phyloP scores from a whole-genome alignment of 2,888 invertebrate genomes.

The Pterobdella sp. region DNA sequence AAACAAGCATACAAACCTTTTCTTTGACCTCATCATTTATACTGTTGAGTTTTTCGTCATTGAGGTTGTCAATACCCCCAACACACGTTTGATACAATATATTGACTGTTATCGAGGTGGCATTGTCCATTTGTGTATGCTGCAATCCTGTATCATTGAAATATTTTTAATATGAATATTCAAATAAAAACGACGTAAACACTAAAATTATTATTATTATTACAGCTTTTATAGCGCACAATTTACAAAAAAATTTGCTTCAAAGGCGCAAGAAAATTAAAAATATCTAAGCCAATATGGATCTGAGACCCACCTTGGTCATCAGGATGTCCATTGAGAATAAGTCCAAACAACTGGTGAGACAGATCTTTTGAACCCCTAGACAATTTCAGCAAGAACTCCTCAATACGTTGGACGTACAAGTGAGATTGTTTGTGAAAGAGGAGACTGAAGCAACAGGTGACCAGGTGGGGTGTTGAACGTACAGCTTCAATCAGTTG shows the following conservation, averaged over 20 bases:
- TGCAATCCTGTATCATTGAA: too few relatives aligned
- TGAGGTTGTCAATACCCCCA: slow-evolving; percentile 40
- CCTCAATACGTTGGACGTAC: slow-evolving; percentile 62
- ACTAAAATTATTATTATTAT: neutral
- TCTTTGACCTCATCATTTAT: neutral
- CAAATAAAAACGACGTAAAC: neutral
- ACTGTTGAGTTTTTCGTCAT: neutral
- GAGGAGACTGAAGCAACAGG: slow-evolving; percentile 65
- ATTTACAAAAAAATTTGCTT: neutral
- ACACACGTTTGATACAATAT: slow-evolving; percentile 71
- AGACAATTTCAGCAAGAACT: slow-evolving; percentile 64
- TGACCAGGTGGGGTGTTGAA: slow-evolving; percentile 61
- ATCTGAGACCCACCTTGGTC: neutral
- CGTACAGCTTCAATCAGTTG: slow-evolving; percentile 54
- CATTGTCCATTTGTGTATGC: slow-evolving; percentile 47
- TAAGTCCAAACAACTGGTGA: slow-evolving; percentile 44
- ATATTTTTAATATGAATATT: too few relatives aligned
- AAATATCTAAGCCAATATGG: neutral
- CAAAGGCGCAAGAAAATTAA: neutral
- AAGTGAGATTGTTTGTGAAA: slow-evolving; percentile 62
- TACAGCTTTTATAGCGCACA: neutral
- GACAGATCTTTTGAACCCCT: slow-evolving; percentile 58
- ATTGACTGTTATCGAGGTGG: slow-evolving; percentile 65
- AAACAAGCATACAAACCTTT: neutral
- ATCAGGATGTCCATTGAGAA: slow-evolving; percentile 38